Evolutionary conservation across 1,140 invertebrate species (phyloP).

Genomic region (Bombus soroeensis): DNA sequence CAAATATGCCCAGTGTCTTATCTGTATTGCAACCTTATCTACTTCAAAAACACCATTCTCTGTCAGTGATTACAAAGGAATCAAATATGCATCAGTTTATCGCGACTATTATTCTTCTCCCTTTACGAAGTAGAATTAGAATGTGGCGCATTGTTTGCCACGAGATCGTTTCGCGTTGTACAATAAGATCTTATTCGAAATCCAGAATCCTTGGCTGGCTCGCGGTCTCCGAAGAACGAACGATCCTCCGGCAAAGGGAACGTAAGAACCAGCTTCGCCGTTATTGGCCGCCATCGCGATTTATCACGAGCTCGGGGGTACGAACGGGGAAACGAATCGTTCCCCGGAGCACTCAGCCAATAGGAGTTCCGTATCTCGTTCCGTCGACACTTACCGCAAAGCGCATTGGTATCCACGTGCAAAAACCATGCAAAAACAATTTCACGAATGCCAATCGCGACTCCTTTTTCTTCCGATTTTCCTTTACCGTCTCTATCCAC

Average conservation of each 20-base stretch:
- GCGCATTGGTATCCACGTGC: slow-evolving; percentile 6
- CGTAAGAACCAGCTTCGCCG: slow-evolving; percentile 14
- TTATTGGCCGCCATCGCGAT: slow-evolving; percentile 72
- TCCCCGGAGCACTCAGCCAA: slow-evolving; percentile 63
- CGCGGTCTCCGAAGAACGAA: not conserved
- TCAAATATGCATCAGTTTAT: not conserved
- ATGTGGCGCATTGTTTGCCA: too few species aligned
- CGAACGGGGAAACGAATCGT: slow-evolving; percentile 76
- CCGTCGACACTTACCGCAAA: slow-evolving; percentile 59
- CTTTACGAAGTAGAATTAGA: too few species aligned
- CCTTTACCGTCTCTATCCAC: not conserved
- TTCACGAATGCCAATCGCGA: slow-evolving; percentile 34
- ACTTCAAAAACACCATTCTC: not conserved
- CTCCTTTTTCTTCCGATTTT: not conserved
- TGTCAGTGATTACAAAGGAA: not conserved
- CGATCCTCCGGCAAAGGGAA: not conserved
- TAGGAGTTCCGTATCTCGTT: slow-evolving; percentile 39
- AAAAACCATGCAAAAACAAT: slow-evolving; percentile 52
- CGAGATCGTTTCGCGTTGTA: not conserved
- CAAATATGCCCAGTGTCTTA: too few species aligned
- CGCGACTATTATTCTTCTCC: too few species aligned
- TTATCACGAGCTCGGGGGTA: slow-evolving; percentile 68
- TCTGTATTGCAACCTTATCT: not conserved
- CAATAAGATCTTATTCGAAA: not conserved
- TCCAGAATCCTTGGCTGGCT: not conserved